Evolutionary conservation across 1,140 invertebrate species (phyloP), one percentile per base, ranked within the genome.

Genomic region (Tetranychus urticae): DNA sequence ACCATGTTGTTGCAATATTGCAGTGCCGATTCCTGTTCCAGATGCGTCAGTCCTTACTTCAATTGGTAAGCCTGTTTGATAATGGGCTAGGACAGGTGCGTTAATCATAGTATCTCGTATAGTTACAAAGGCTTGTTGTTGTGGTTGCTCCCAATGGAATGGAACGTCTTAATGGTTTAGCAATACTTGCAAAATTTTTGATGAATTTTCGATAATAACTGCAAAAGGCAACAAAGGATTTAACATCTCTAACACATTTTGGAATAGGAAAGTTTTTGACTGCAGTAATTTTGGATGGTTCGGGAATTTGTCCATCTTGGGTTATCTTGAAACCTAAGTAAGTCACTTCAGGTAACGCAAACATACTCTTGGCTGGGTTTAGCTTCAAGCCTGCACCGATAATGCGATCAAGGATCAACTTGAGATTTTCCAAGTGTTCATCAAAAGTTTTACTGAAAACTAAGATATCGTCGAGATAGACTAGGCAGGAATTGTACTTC

Each of bases 21-120:
- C 70, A 3, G 70, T 71, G 0, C 76, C 74, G 3, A 78, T 64
- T 14, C 74, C 76, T 65, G 71, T 71, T 0, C 68, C 60, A 47
- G 70, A 74, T 13, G 75, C 74, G n/a, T n/a, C n/a, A n/a, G n/a
- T n/a, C n/a, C n/a, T n/a, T n/a, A n/a, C n/a, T n/a, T n/a, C n/a
- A n/a, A 62, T 66, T 61, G 0, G 0, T n/a, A 66, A 14, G 14
- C 14, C 45, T 8, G 45, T 7, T 8, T 55, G 6, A 23, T 31
- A 55, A 31, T 58, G 39, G 13, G 57, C 23, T 12, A 60, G 4
- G 3, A 50, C n/a, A 4, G 46, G 36, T 10, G 12, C 8, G n/a
- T 3, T 34, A 8, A 54, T 13, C 31, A 60, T 4, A 4, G n/a
- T 33, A 10, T 35, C 34, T 54, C 54, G 56, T n/a, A 60, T 45